These are phyloP conservation scores for Rhinogobio ventralis DNA, from an alignment of 2,797 vertebrate genomes.

Conservation along the genomic window DNA sequence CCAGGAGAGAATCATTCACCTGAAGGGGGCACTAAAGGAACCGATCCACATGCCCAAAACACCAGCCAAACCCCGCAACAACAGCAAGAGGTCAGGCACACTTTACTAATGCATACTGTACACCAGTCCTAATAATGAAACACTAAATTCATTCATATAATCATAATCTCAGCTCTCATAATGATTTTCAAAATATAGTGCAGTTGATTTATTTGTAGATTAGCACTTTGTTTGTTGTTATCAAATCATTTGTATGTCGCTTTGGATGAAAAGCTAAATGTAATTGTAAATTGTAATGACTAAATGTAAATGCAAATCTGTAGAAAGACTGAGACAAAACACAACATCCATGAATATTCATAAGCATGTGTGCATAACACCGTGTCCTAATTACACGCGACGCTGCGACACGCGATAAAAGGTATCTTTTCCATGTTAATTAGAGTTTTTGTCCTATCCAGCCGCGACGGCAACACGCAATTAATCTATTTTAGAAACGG, in stretches of 20 bases:
- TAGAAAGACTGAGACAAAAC: background rate
- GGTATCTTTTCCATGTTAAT: too few relatives aligned
- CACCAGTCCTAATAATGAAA: background rate
- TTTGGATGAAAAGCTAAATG: too few relatives aligned
- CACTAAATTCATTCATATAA: background rate
- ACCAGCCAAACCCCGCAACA: slow-evolving; percentile 92
- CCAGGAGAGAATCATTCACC: slow-evolving; percentile 97
- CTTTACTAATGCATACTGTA: background rate
- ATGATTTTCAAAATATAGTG: background rate
- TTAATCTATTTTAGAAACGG: too few relatives aligned
- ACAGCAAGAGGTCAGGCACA: slow-evolving; percentile 86
- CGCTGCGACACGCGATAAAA: too few relatives aligned
- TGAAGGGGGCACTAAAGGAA: slow-evolving; percentile 97
- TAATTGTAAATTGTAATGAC: too few relatives aligned
- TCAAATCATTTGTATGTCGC: background rate
- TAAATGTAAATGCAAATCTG: background rate
- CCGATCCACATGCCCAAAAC: slow-evolving; percentile 95
- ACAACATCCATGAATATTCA: background rate
- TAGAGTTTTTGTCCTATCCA: too few relatives aligned
- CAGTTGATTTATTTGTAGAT: background rate
- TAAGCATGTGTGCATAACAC: background rate
- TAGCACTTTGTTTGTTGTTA: background rate
- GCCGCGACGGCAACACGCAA: too few relatives aligned
- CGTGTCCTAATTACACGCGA: too few relatives aligned
- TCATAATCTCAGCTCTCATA: background rate